A percentile compares a stretch with the other conserved stretches of the same genome.
phyloP scores from a whole-genome alignment of 1,140 invertebrate genomes.

The Brachionus rotundiformis region DNA sequence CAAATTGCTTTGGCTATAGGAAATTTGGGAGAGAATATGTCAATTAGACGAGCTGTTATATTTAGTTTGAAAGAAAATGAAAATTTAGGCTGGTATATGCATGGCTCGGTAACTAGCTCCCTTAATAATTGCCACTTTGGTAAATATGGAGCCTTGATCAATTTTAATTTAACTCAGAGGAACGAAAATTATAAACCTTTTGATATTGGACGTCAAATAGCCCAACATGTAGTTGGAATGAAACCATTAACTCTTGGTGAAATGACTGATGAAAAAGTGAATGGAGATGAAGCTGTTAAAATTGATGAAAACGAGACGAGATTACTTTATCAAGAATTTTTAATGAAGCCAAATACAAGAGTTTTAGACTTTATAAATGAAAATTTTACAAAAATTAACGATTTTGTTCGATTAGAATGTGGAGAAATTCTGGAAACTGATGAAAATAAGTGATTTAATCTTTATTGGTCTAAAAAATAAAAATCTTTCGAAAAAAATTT shows the following conservation, averaged over 20 bases:
- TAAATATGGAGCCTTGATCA: slow-evolving; percentile 77
- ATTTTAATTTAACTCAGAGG: slow-evolving; percentile 23
- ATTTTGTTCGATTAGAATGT: slow-evolving; percentile 82
- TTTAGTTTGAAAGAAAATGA: slow-evolving; percentile 53
- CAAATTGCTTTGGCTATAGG: slow-evolving; percentile 80
- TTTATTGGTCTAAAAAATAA: background rate
- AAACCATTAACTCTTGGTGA: slow-evolving; percentile 78
- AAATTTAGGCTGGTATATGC: slow-evolving; percentile 55
- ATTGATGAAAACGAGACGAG: slow-evolving; percentile 61
- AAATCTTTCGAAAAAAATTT: background rate
- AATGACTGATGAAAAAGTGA: slow-evolving; percentile 63
- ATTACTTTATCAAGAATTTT: slow-evolving; percentile 81
- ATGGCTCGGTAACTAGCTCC: slow-evolving; percentile 51
- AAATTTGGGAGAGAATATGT: slow-evolving; percentile 82
- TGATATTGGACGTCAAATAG: slow-evolving; percentile 72
- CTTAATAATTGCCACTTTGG: slow-evolving; percentile 66
- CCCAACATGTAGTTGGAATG: slow-evolving; percentile 89
- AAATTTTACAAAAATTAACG: slow-evolving; percentile 72
- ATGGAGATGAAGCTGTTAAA: slow-evolving; percentile 69
- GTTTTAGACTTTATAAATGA: slow-evolving; percentile 75
- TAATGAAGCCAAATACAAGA: slow-evolving; percentile 74
- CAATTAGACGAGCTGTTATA: slow-evolving; percentile 72
- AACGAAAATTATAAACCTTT: slow-evolving; percentile 50
- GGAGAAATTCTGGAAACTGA: slow-evolving; percentile 65
- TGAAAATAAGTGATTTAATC: slow-evolving; percentile 18